Evolutionary conservation across 2,888 invertebrate genomes (phyloP).

Genomic region (Labia minor): DNA sequence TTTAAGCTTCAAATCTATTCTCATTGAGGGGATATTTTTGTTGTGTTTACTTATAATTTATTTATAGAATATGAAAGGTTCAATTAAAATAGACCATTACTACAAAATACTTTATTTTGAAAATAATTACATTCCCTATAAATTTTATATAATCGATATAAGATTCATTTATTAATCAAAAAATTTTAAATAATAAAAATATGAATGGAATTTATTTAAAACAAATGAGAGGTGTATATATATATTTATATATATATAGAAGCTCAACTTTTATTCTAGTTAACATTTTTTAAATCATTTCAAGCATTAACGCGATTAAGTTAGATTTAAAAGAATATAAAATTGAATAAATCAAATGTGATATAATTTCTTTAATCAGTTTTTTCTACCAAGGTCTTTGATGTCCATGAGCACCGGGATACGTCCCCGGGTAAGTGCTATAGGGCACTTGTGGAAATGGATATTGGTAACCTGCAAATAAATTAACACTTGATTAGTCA

Average conservation of each 20-base stretch:
- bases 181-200: background rate
- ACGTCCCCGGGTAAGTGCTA: background rate
- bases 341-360: background rate
- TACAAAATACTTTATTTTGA: conserved; percentile 6
- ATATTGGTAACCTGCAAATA: background rate
- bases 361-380: background rate
- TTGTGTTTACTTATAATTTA: too few species aligned
- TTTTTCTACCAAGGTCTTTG: background rate
- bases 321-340: background rate
- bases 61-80: too few species aligned
- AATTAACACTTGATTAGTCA: too few species aligned
- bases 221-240: background rate
- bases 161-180: too few species aligned
- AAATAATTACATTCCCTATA: conserved; percentile 1
- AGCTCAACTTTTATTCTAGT: background rate
- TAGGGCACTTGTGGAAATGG: background rate
- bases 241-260: background rate
- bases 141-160: background rate
- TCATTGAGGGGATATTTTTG: too few species aligned
- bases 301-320: background rate
- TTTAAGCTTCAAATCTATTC: too few species aligned
- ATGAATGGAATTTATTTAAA: background rate
- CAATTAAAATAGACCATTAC: background rate
- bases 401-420: background rate
- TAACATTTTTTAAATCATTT: background rate